Conservation (phyloP, 2,797 vertebrate species). For the Anableps anableps region DNA sequence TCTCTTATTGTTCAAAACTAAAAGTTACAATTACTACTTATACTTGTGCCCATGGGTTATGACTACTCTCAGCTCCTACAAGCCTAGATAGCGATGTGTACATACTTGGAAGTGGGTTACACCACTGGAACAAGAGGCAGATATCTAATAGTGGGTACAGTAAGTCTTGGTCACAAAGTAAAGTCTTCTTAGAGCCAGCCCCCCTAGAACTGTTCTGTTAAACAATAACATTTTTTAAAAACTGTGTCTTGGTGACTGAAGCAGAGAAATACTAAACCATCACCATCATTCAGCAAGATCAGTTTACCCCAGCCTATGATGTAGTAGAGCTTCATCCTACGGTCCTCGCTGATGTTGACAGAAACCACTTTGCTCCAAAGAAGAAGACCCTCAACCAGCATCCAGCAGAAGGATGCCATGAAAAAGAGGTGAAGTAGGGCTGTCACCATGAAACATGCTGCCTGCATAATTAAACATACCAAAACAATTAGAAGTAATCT, state of each 20-base stretch:
- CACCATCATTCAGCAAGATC: background rate
- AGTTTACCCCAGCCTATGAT: constrained; percentile 89
- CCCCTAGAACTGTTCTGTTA: background rate
- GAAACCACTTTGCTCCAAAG: constrained; percentile 95
- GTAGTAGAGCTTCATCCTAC: constrained; percentile 89
- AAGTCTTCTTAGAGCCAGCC: background rate
- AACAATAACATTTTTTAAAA: background rate
- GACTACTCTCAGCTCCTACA: background rate
- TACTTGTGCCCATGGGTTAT: background rate
- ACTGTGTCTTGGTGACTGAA: background rate
- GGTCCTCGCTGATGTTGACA: constrained; percentile 89
- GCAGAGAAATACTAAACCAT: background rate
- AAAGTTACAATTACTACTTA: background rate
- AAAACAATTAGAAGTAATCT: background rate
- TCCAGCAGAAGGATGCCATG: constrained; percentile 94
- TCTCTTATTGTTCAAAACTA: background rate
- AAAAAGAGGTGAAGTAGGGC: constrained; percentile 90
- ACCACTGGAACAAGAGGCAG: too few species aligned
- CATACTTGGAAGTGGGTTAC: background rate
- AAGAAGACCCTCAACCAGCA: constrained; percentile 93
- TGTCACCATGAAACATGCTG: constrained; percentile 85
- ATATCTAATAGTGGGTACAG: too few species aligned
- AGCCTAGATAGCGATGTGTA: background rate
- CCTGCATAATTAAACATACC: constrained; percentile 68
- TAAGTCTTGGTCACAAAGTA: background rate